Conservation (phyloP, 2,113 vertebrate genomes). For the Thinocorus orbignyianus region DNA sequence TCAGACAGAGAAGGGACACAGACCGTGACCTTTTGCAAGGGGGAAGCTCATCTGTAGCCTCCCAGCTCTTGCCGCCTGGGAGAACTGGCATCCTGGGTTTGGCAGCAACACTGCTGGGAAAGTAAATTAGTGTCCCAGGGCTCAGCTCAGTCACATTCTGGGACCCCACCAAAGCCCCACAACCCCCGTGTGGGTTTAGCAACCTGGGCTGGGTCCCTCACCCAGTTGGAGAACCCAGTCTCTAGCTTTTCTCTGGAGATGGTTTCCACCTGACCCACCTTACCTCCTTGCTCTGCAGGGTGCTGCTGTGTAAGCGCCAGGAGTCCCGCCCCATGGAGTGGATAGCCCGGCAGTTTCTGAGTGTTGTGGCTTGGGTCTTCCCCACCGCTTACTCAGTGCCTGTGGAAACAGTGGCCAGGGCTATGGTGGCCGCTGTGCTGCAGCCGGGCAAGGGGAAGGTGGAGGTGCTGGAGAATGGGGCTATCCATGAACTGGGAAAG, state of each 20-base stretch:
- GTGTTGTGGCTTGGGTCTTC: conserved; percentile 48
- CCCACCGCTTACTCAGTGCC: conserved; percentile 77
- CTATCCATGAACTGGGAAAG: conserved; percentile 73
- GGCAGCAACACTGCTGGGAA: background rate
- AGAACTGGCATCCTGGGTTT: background rate
- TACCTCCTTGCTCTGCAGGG: conserved; percentile 55
- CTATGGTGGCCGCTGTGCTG: conserved; percentile 80
- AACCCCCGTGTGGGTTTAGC: background rate
- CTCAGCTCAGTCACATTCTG: fast-evolving
- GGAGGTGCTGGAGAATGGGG: conserved; percentile 82
- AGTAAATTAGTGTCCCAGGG: background rate
- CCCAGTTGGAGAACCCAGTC: background rate
- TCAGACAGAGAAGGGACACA: background rate
- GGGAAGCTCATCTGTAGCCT: background rate
- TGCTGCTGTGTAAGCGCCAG: conserved; percentile 81
- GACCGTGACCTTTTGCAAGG: background rate
- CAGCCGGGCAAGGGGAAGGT: conserved; percentile 64
- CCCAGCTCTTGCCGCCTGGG: background rate
- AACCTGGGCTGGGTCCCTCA: background rate
- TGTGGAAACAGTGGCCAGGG: conserved; percentile 72
- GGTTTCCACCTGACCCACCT: background rate
- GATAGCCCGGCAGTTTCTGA: conserved; percentile 70
- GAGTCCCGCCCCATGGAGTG: conserved; percentile 82
- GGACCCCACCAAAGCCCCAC: background rate
- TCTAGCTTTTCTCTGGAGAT: background rate